Evolutionary conservation across 2,888 invertebrate genomes (phyloP), one percentile per base, ranked within the genome.

Genomic region (Syritta pipiens): DNA sequence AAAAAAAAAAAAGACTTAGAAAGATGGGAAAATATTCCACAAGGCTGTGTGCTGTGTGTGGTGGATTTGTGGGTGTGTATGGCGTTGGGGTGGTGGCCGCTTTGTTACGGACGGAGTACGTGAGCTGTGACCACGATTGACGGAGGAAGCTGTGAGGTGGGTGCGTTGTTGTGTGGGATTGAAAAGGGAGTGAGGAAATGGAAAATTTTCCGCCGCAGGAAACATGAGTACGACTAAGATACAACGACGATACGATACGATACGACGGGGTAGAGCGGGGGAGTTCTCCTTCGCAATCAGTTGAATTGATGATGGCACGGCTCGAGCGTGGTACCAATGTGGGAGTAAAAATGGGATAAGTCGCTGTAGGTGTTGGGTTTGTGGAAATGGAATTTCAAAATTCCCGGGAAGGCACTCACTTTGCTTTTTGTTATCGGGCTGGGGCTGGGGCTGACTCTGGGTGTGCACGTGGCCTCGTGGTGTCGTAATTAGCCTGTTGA

Each of bases 31-130:
- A 79, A 74, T 62, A 67, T 68, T 68, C 79, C 79, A 79, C 74
- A 79, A 79, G 79, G 79, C 57, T 57, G 62, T 24, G 20, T 37
- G 26, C 7, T 53, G 57, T 40, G 37, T 49, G 46, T 35, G 44
- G 14, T 40, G 46, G 17, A 57, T 74, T 79, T 79, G 79, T 79
- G 79, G 79, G 79, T 79, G 79, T 79, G 79, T 74, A 67, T 55
- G 53, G 57, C 51, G 46, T 74, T 67, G 55, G 79, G 79, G 79
- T 79, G 79, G 67, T 79, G 79, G 74, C 67, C 74, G 74, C 32
- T 65, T 28, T 57, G 59, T 59, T 20, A 17, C 12, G 44, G 51
- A 20, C 26, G 20, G 57, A 53, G 35, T 65, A 74, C 51, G 65
- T 60, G 60, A 67, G 53, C 32, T 60, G 48, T 35, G 72, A 53